These are phyloP conservation scores for Phyllostomus hastatus DNA, from an alignment of 2,113 vertebrate genomes.

Conservation along the genomic window DNA sequence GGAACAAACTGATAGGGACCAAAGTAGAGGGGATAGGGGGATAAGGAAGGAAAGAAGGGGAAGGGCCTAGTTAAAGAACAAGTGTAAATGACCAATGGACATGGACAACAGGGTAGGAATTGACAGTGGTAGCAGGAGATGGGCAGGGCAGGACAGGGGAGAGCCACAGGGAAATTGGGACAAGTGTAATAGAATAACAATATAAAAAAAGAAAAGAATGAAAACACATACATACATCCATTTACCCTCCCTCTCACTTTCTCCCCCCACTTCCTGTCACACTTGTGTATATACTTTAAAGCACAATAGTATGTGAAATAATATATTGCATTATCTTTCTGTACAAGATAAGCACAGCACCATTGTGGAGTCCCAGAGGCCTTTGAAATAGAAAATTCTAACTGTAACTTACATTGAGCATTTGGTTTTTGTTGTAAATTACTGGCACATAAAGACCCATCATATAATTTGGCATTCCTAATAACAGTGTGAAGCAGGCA, in stretches of 20 bases:
- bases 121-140: no score
- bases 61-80: no score
- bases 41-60: no score
- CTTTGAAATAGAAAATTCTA: background rate
- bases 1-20: no score
- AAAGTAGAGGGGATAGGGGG: no score
- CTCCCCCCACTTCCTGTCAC: background rate
- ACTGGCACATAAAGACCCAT: background rate
- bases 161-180: no score
- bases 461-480: background rate
- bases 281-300: background rate
- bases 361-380: background rate
- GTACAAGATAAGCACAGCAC: background rate
- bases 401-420: background rate
- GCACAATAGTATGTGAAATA: background rate
- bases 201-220: background rate
- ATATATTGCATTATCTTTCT: constrained; percentile 1
- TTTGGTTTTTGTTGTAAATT: constrained; percentile 6
- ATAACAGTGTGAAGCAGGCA: background rate
- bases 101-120: no score
- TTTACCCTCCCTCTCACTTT: background rate
- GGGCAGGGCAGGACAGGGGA: no score
- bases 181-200: no score
- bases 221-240: rapidly evolving
- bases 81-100: no score